Evolutionary conservation across 1,140 invertebrate genomes (phyloP).

Genomic region (Trichomalopsis sarcophagae): DNA sequence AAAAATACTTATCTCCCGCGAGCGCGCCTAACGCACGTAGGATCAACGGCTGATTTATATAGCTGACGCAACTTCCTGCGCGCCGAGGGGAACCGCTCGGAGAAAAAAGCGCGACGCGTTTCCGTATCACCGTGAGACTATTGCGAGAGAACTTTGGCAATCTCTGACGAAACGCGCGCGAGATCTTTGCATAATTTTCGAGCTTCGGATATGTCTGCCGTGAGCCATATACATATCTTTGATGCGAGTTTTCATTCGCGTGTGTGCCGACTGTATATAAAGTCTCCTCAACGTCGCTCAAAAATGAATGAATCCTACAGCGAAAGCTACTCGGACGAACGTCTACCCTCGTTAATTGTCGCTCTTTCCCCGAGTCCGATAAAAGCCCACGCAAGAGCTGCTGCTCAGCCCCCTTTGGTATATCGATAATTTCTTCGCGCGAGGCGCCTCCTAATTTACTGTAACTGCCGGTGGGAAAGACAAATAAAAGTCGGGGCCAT

Average conservation of each 20-base stretch:
- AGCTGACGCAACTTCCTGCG: slow-evolving; percentile 46
- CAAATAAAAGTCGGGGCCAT: too few relatives aligned
- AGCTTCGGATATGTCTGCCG: neutral
- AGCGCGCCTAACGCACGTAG: slow-evolving; percentile 27
- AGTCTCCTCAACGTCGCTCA: neutral
- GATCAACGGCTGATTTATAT: slow-evolving; percentile 48
- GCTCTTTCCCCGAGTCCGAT: neutral
- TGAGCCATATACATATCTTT: neutral
- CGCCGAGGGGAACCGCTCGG: neutral
- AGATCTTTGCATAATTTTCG: slow-evolving; percentile 47
- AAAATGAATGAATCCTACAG: neutral
- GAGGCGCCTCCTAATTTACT: neutral
- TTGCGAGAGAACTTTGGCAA: neutral
- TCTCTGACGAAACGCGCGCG: slow-evolving; percentile 11
- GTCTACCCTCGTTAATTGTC: slow-evolving; percentile 3
- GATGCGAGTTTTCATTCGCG: neutral
- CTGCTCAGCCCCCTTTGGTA: neutral
- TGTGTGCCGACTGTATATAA: neutral
- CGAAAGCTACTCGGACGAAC: neutral
- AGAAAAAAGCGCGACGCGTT: slow-evolving; percentile 32
- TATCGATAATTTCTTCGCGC: neutral
- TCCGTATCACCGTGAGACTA: slow-evolving; percentile 44
- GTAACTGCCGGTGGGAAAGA: neutral
- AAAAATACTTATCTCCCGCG: neutral
- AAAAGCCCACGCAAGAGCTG: neutral